Evolutionary conservation across 1,140 invertebrate species (phyloP), one percentile per base, ranked within the genome.

Genomic region (Zelostemma sp.): DNA sequence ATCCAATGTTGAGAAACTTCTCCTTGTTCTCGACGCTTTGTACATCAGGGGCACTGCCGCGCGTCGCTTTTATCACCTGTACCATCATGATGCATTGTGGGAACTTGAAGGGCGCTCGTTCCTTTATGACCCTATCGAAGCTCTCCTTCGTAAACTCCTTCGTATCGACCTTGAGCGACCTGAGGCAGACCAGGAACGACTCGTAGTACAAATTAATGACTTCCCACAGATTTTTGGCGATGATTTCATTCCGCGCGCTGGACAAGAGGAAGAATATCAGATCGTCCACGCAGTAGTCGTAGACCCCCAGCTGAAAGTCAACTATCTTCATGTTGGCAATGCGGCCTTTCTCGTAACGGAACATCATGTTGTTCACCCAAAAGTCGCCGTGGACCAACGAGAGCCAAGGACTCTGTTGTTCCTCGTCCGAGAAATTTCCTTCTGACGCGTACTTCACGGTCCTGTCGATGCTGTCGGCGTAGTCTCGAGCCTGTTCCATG

Each of bases 301-400:
- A 88, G 5, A 83, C 58, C 11, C 81, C 79, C 2, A 89, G 77
- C 78, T 91, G 90, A 38, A 91, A 89, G 68, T 91, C 90, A 0
- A 91, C 85, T 9, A 91, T 88, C 76, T 90, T 90, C 65, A 89
- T 81, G 18, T 85, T 81, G 0, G 78, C 17, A 0, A 87, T 81
- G 6, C 81, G 72, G 1, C 80, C 83, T 9, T 41, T 49, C 31
- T 80, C 75, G n/a, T 83, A 78, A 11, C 74, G 73, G 45, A 84
- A 86, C 84, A 91, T 86, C 65, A 90, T 87, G 68, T 91, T 91
- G 70, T 90, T 91, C 1, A 87, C 84, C 90, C 90, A 91, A 49
- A 89, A 86, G 72, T 91, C 90, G 6, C 85, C 85, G 57, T 91
- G 90, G 0, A 85, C 79, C 14, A 88, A 74, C 0, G 88, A 88